Conservation (phyloP, 1,140 invertebrate species). For the Drosophila pallidifrons region DNA sequence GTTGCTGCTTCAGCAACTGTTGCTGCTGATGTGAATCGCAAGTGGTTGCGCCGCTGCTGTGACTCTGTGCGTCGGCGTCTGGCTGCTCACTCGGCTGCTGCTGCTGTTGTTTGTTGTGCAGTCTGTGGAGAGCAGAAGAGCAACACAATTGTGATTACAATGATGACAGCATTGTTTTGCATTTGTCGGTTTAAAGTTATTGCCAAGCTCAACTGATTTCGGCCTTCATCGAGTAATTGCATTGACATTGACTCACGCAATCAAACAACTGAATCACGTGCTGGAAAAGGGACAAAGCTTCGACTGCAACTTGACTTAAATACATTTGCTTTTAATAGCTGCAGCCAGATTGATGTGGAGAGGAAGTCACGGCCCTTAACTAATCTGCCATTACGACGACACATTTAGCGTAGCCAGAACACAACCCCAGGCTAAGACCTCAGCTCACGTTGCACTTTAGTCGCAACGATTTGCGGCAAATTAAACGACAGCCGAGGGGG, state of each 20-base stretch:
- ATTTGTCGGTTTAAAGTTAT: conserved; percentile 53
- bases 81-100: conserved; percentile 50
- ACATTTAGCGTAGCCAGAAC: conserved; percentile 13
- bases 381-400: conserved; percentile 20
- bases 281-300: too few species aligned
- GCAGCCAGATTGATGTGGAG: background rate
- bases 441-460: conserved; percentile 51
- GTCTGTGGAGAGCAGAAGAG: conserved; percentile 48
- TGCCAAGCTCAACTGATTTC: conserved; percentile 14
- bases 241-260: conserved; percentile 36
- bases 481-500: conserved; percentile 58
- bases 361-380: conserved; percentile 14
- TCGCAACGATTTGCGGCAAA: conserved; percentile 67
- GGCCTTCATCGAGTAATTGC: conserved; percentile 35
- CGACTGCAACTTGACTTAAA: background rate
- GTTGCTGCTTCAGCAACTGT: conserved; percentile 42
- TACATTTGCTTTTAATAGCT: conserved; percentile 17
- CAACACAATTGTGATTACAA: conserved; percentile 43
- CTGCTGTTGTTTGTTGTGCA: conserved; percentile 60
- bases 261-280: background rate
- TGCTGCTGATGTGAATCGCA: conserved; percentile 79
- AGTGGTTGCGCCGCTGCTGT: conserved; percentile 64
- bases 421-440: background rate
- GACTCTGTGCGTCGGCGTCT: conserved; percentile 59
- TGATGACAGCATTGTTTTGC: conserved; percentile 66